These are phyloP conservation scores for Nineta flava DNA, from an alignment of 2,888 invertebrate genomes.

Conservation along the genomic window DNA sequence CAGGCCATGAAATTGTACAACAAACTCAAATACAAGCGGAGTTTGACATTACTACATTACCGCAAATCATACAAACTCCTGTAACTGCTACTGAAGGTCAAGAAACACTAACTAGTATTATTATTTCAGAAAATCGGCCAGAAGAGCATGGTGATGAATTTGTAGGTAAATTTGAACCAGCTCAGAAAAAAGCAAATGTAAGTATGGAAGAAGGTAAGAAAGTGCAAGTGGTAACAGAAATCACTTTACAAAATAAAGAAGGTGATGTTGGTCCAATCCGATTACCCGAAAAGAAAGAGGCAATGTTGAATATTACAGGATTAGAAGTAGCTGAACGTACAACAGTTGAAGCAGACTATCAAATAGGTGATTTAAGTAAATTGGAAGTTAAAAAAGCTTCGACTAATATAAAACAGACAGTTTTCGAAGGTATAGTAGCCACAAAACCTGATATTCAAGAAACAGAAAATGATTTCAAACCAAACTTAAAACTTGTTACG, in stretches of 20 bases:
- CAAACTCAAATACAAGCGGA: slow-evolving; percentile 17
- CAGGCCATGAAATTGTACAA: slow-evolving; percentile 26
- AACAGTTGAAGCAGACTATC: slow-evolving; percentile 12
- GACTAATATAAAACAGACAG: slow-evolving; percentile 21
- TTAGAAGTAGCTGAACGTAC: slow-evolving; percentile 27
- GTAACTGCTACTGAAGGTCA: slow-evolving; percentile 25
- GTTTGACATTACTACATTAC: slow-evolving; percentile 18
- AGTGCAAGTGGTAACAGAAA: slow-evolving; percentile 25
- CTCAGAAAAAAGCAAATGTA: slow-evolving; percentile 29
- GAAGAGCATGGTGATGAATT: slow-evolving; percentile 35
- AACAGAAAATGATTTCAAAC: slow-evolving; percentile 19
- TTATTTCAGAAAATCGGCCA: slow-evolving; percentile 29
- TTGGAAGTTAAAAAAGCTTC: slow-evolving; percentile 10
- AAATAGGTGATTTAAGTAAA: slow-evolving; percentile 11
- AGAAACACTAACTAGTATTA: slow-evolving; percentile 30
- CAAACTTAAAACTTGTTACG: slow-evolving; percentile 16
- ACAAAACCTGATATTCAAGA: slow-evolving; percentile 22
- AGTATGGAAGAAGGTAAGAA: slow-evolving; percentile 32
- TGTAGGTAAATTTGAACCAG: slow-evolving; percentile 29
- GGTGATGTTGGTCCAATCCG: slow-evolving; percentile 16
- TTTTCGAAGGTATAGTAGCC: slow-evolving; percentile 21
- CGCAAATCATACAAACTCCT: slow-evolving; percentile 16
- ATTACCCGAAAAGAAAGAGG: slow-evolving; percentile 21
- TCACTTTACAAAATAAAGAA: slow-evolving; percentile 23
- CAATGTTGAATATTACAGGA: slow-evolving; percentile 22